Conservation (phyloP, 1,140 invertebrate genomes). For the Dendroctonus ponderosae region DNA sequence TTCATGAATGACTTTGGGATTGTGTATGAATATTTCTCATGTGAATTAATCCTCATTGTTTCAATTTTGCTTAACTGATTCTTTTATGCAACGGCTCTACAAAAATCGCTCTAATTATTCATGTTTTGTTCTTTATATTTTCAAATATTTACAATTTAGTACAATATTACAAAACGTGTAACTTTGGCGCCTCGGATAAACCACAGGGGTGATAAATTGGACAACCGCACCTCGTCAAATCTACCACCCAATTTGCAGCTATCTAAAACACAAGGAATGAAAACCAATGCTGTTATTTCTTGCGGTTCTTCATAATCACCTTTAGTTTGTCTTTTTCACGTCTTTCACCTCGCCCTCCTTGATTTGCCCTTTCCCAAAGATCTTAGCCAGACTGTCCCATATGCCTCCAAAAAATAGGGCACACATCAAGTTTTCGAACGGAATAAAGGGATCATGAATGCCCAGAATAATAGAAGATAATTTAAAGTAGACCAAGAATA, state of each 20-base stretch:
- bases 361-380: conserved; percentile 73
- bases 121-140: conserved; percentile 2
- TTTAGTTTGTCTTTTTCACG: conserved; percentile 76
- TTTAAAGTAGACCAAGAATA: conserved; percentile 99
- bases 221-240: conserved; percentile 39
- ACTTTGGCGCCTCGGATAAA: conserved; percentile 15
- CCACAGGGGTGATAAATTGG: conserved; percentile 34
- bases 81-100: too few relatives aligned
- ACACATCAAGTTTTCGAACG: conserved; percentile 97
- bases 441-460: conserved; percentile 97
- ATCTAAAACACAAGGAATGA: neutral
- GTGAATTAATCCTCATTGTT: too few relatives aligned
- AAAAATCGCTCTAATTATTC: neutral
- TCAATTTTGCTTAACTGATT: too few relatives aligned
- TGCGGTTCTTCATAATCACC: conserved; percentile 1
- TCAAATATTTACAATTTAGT: conserved; percentile 33
- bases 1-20: too few relatives aligned
- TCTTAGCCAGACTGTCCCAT: conserved; percentile 90
- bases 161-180: conserved; percentile 36
- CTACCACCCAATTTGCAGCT: conserved; percentile 20
- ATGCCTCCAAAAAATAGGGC: conserved; percentile 97
- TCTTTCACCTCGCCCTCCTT: conserved; percentile 77
- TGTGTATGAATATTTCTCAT: too few relatives aligned
- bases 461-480: conserved; percentile 92
- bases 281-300: neutral